A percentile compares a stretch with the other conserved stretches of the same genome.
Evolutionary conservation across 2,888 invertebrate genomes (phyloP).

Genomic region (Megaustenia siamemsis): DNA sequence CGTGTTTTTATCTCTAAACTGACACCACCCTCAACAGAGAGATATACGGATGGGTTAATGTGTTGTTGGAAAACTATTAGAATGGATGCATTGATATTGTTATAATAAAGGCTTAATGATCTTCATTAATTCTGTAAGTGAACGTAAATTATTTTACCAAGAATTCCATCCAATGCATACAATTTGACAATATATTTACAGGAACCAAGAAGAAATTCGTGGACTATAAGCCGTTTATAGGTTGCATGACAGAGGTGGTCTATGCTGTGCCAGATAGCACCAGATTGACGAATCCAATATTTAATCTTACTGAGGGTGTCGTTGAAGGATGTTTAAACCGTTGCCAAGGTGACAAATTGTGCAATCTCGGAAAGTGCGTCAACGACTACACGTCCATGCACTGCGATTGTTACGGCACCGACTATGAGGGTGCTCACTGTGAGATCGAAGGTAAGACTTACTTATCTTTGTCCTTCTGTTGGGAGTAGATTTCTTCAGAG

Average conservation of each 20-base stretch:
- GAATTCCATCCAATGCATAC: too few relatives aligned
- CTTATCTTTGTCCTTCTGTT: background rate
- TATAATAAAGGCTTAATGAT: too few relatives aligned
- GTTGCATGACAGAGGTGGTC: conserved; percentile 68
- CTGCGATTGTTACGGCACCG: conserved; percentile 95
- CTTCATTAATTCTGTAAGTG: too few relatives aligned
- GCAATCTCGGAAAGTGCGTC: conserved; percentile 93
- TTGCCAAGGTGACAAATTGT: conserved; percentile 83
- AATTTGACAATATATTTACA: too few relatives aligned
- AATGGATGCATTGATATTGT: too few relatives aligned
- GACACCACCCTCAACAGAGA: too few relatives aligned
- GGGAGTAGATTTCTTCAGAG: too few relatives aligned
- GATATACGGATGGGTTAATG: too few relatives aligned
- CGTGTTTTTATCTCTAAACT: too few relatives aligned
- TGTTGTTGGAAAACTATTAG: too few relatives aligned
- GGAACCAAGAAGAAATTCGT: background rate
- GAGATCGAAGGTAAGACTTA: conserved; percentile 90
- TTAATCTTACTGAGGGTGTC: conserved; percentile 61
- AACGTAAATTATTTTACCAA: too few relatives aligned
- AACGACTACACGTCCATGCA: conserved; percentile 93
- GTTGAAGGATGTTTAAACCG: conserved; percentile 89
- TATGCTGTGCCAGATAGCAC: conserved; percentile 61
- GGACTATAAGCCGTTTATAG: conserved; percentile 61
- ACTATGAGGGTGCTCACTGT: conserved; percentile 94
- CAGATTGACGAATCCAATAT: conserved; percentile 58